Evolutionary conservation across 92 coral and sea anemone genomes (phyloP).

Genomic region (Hydrozoanthus gracilis): DNA sequence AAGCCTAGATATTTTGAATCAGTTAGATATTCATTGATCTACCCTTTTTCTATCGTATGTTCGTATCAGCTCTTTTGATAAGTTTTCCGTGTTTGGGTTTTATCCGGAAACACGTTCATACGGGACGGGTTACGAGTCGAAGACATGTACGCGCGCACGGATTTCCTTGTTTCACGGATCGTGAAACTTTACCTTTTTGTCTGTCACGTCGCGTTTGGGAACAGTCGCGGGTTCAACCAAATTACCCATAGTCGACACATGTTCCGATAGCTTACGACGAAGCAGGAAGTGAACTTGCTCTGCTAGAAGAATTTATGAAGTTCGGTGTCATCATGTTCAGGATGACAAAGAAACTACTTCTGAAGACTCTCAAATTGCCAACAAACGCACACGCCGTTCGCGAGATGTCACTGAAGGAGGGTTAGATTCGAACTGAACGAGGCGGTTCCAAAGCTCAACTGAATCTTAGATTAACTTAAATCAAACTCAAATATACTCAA

Average conservation of each 20-base stretch:
- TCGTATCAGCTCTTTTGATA: no score
- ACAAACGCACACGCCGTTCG: no score
- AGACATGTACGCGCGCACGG: background rate
- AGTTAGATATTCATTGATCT: no score
- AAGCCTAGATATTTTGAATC: no score
- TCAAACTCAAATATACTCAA: background rate
- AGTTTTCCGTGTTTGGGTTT: no score
- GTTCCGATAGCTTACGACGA: background rate
- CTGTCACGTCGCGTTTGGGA: background rate
- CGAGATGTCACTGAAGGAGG: constrained; percentile 10
- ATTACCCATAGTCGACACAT: background rate
- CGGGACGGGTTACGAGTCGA: no score
- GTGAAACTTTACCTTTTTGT: background rate
- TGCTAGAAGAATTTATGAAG: no score
- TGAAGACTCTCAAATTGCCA: no score
- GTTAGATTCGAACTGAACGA: background rate
- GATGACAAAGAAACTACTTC: background rate
- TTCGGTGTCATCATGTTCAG: background rate
- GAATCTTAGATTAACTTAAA: background rate
- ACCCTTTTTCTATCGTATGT: no score
- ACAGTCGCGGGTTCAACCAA: background rate
- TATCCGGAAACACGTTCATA: no score
- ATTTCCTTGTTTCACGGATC: background rate
- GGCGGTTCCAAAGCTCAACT: background rate
- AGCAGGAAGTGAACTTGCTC: background rate